These are phyloP conservation scores for Cinara cedri DNA, from an alignment of 2,888 invertebrate species.

Conservation along the genomic window DNA sequence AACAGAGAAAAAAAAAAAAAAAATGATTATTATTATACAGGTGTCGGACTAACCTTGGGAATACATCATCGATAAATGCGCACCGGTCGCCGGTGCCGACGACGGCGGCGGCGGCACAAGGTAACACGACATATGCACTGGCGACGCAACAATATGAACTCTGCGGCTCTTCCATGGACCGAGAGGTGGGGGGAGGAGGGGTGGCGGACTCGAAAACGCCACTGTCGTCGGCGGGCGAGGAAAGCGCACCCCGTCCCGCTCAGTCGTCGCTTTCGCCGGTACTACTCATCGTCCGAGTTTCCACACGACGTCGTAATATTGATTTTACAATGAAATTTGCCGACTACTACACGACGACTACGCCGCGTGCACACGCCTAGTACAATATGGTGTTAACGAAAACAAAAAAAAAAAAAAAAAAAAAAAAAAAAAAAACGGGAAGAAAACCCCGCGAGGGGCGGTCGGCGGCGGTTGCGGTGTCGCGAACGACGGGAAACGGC, in stretches of 20 bases:
- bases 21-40: slow-evolving; percentile 19
- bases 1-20: too few species aligned
- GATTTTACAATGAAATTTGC: slow-evolving; percentile 55
- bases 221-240: slow-evolving; percentile 30
- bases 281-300: slow-evolving; percentile 54
- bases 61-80: slow-evolving; percentile 56
- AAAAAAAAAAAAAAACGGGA: too few species aligned
- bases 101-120: slow-evolving; percentile 45
- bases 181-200: slow-evolving; percentile 8
- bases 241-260: slow-evolving; percentile 46
- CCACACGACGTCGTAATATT: slow-evolving; percentile 55
- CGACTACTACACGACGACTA: slow-evolving; percentile 12
- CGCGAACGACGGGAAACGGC: background rate
- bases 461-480: background rate
- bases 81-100: slow-evolving; percentile 48
- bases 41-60: slow-evolving; percentile 55
- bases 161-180: slow-evolving; percentile 54
- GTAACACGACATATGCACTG: slow-evolving; percentile 57
- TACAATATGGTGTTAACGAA: too few species aligned
- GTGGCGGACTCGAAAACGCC: background rate
- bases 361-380: too few species aligned
- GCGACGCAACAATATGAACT: slow-evolving; percentile 56
- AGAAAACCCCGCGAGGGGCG: slow-evolving; percentile 6
- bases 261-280: background rate
- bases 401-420: too few species aligned